phyloP scores from a whole-genome alignment of 2,113 vertebrate species.

The Zosterops japonicus region DNA sequence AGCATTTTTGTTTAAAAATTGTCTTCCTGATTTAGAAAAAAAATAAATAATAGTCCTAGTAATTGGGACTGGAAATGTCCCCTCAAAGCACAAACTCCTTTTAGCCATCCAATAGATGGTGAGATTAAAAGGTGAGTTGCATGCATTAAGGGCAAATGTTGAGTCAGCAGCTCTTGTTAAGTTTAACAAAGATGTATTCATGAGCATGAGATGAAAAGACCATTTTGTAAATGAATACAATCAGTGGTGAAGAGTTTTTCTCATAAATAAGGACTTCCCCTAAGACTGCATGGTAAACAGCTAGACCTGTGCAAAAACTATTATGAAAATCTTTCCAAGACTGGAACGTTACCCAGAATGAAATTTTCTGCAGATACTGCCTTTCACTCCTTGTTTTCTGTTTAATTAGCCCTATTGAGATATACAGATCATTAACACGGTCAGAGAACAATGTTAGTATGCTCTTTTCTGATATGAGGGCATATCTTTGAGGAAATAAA shows the following conservation, averaged over 20 bases:
- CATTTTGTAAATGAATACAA: constrained; percentile 10
- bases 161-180: neutral
- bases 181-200: constrained; percentile 24
- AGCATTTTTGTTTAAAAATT: neutral
- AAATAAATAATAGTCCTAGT: neutral
- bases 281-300: neutral
- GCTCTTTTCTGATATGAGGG: neutral
- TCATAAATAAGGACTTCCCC: neutral
- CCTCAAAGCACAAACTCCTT: neutral
- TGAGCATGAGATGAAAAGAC: constrained; percentile 27
- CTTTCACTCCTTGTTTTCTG: neutral
- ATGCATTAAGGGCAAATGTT: neutral
- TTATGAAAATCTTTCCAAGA: neutral
- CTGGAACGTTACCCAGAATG: neutral
- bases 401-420: neutral
- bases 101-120: neutral
- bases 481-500: neutral
- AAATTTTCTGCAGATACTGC: neutral
- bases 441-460: neutral
- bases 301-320: neutral
- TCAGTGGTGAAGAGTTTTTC: neutral
- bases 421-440: neutral
- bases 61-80: neutral
- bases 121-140: constrained; percentile 61
- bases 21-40: neutral